These are phyloP conservation scores for Chaitophorus viminalis DNA, from an alignment of 2,888 invertebrate genomes.

Conservation along the genomic window DNA sequence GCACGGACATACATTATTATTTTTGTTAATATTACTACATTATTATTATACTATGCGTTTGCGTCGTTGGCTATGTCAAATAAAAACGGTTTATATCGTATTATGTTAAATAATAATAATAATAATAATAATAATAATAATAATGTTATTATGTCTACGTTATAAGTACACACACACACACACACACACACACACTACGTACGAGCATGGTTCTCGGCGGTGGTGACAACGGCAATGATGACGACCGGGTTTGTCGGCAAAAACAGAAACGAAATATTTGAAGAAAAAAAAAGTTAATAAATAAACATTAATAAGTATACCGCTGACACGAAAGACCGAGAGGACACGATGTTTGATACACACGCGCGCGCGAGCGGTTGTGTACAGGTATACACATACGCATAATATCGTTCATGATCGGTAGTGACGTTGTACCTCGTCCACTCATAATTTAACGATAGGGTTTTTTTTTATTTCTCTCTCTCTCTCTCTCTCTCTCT, in stretches of 20 bases:
- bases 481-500: background rate
- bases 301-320: background rate
- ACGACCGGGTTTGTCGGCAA: conserved; percentile 41
- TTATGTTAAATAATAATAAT: background rate
- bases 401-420: conserved; percentile 15
- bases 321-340: background rate
- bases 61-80: too few relatives aligned
- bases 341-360: background rate
- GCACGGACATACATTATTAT: too few relatives aligned
- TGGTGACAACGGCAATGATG: background rate
- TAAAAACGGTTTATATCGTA: background rate
- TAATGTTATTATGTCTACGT: background rate
- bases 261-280: conserved; percentile 27
- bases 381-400: background rate
- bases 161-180: background rate
- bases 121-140: background rate
- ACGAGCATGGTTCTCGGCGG: background rate
- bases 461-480: background rate
- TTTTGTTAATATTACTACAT: too few relatives aligned
- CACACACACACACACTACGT: background rate
- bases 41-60: too few relatives aligned
- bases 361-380: background rate
- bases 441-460: background rate
- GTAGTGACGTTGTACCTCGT: conserved; percentile 31
- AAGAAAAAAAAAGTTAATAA: background rate